Conservation (phyloP, 2,888 invertebrate species). For the Synanthedon vespiformis region DNA sequence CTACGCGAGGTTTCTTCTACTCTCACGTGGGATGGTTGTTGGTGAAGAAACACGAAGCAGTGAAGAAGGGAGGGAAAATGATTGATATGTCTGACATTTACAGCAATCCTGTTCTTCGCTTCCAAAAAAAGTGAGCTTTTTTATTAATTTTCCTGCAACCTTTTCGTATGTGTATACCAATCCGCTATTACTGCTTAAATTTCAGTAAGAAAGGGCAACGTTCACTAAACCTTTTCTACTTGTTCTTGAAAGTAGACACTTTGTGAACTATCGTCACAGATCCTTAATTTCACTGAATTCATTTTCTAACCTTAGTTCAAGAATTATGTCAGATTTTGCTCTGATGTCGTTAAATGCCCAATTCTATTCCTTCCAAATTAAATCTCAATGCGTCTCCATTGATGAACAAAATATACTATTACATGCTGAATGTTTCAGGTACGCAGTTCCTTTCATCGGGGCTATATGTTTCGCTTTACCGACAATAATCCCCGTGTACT, state of each 20-base stretch:
- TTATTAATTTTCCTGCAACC: too few species aligned
- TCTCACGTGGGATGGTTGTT: slow-evolving; percentile 88
- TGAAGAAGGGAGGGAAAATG: slow-evolving; percentile 75
- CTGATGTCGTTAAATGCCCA: too few species aligned
- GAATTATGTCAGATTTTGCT: too few species aligned
- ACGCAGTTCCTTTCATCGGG: slow-evolving; percentile 73
- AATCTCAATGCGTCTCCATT: too few species aligned
- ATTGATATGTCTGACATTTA: slow-evolving; percentile 79
- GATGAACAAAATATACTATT: too few species aligned
- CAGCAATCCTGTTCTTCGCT: slow-evolving; percentile 75
- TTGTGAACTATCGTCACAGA: too few species aligned
- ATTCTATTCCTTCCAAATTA: too few species aligned
- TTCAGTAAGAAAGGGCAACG: background rate
- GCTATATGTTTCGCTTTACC: slow-evolving; percentile 65
- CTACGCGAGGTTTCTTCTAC: slow-evolving; percentile 84
- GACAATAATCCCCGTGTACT: slow-evolving; percentile 66
- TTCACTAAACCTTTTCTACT: background rate
- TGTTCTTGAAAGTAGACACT: too few species aligned
- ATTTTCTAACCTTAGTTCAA: too few species aligned
- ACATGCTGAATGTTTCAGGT: slow-evolving; percentile 32
- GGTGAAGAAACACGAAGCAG: slow-evolving; percentile 80
- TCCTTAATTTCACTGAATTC: too few species aligned
- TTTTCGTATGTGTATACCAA: background rate
- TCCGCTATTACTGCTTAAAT: background rate
- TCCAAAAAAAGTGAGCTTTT: slow-evolving; percentile 74